These are phyloP conservation scores for Scyliorhinus canicula DNA, from an alignment of 2,797 vertebrate species.

Conservation along the genomic window DNA sequence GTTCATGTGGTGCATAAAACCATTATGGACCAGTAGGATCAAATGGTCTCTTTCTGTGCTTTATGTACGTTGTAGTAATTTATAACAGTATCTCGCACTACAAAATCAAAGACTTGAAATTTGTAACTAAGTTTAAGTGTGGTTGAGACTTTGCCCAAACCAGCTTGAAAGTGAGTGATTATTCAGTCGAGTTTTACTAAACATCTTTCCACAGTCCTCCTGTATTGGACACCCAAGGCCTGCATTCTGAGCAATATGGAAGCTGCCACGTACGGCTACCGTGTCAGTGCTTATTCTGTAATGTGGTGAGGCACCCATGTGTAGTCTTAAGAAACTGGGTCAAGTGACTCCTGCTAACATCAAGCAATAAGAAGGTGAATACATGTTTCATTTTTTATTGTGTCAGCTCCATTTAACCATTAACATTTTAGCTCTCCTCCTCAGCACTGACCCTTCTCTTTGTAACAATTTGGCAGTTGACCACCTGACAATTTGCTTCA, in stretches of 20 bases:
- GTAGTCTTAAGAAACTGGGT: background rate
- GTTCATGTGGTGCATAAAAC: background rate
- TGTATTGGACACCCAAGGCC: background rate
- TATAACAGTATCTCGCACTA: background rate
- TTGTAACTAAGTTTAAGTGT: background rate
- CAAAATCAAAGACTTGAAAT: background rate
- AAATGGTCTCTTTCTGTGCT: background rate
- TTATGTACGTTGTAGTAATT: background rate
- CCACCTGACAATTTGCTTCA: background rate
- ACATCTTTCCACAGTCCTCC: background rate
- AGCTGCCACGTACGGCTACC: background rate
- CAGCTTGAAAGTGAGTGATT: background rate
- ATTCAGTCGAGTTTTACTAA: background rate
- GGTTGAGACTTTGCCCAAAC: background rate
- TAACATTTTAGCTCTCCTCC: background rate
- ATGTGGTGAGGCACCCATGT: background rate
- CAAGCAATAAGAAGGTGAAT: background rate
- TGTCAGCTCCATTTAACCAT: conserved; percentile 1
- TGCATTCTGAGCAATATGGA: background rate
- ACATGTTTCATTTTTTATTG: background rate
- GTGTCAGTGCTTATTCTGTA: background rate
- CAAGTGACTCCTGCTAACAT: background rate
- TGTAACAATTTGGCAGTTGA: background rate
- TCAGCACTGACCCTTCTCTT: background rate
- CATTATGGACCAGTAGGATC: background rate